Evolutionary conservation across 2,888 invertebrate genomes (phyloP).

Genomic region (Nemotelus nigrinus): DNA sequence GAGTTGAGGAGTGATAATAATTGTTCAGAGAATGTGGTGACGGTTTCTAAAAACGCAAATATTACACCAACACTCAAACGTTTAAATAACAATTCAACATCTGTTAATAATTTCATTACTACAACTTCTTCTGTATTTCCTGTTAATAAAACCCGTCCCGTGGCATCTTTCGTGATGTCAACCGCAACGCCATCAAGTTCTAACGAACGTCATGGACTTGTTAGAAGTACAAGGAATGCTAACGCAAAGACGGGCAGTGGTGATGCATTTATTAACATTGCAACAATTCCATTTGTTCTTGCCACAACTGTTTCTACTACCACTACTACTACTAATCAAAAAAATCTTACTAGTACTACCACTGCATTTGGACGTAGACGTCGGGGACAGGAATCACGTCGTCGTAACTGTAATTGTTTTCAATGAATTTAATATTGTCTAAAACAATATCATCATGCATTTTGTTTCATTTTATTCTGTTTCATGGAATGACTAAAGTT

Average conservation of each 20-base stretch:
- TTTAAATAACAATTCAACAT: not conserved
- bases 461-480: not conserved
- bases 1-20: conserved; percentile 37
- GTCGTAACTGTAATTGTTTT: conserved; percentile 38
- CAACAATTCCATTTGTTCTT: conserved; percentile 1
- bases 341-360: not conserved
- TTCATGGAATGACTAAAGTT: not conserved
- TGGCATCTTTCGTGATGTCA: conserved; percentile 47
- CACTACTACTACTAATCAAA: conserved; percentile 27
- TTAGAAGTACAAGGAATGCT: not conserved
- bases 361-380: conserved; percentile 34
- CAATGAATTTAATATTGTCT: conserved; percentile 21
- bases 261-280: conserved; percentile 15
- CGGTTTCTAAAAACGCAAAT: conserved; percentile 25
- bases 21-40: conserved; percentile 34
- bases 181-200: conserved; percentile 49
- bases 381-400: conserved; percentile 31
- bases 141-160: conserved; percentile 50
- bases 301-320: not conserved
- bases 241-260: not conserved
- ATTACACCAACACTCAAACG: conserved; percentile 11
- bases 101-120: conserved; percentile 17
- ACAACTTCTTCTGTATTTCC: not conserved
- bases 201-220: not conserved
- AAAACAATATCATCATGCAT: not conserved